Conservation (phyloP, 1,140 invertebrate species). For the Lasaia peninsularis region DNA sequence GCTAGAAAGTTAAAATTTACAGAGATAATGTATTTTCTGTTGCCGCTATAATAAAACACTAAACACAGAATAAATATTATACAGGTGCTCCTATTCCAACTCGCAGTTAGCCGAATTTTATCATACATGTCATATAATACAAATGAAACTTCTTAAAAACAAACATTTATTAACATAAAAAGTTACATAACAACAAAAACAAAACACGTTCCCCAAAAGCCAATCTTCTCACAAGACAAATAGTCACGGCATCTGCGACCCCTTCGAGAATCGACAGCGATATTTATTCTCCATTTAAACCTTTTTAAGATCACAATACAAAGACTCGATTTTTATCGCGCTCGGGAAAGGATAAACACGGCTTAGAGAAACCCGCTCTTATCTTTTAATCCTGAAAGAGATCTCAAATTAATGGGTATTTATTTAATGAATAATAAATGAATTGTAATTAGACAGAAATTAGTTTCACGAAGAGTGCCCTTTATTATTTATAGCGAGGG, state of each 20-base stretch:
- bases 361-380: conserved; percentile 30
- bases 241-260: conserved; percentile 30
- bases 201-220: conserved; percentile 19
- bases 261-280: conserved; percentile 30
- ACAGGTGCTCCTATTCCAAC: too few relatives aligned
- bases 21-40: too few relatives aligned
- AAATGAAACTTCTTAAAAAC: neutral
- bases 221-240: conserved; percentile 22
- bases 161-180: neutral
- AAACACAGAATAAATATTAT: too few relatives aligned
- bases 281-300: conserved; percentile 51
- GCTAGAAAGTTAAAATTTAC: too few relatives aligned
- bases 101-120: too few relatives aligned
- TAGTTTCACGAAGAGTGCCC: conserved; percentile 37
- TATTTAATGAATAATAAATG: conserved; percentile 32
- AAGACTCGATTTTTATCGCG: conserved; percentile 54
- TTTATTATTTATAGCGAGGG: too few relatives aligned
- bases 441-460: conserved; percentile 34
- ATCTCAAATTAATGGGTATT: conserved; percentile 23
- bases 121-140: too few relatives aligned
- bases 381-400: conserved; percentile 28
- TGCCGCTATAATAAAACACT: too few relatives aligned
- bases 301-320: conserved; percentile 57
- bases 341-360: conserved; percentile 48
- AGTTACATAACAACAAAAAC: conserved; percentile 1